phyloP scores from a whole-genome alignment of 2,888 invertebrate genomes.

The Luperina testacea region DNA sequence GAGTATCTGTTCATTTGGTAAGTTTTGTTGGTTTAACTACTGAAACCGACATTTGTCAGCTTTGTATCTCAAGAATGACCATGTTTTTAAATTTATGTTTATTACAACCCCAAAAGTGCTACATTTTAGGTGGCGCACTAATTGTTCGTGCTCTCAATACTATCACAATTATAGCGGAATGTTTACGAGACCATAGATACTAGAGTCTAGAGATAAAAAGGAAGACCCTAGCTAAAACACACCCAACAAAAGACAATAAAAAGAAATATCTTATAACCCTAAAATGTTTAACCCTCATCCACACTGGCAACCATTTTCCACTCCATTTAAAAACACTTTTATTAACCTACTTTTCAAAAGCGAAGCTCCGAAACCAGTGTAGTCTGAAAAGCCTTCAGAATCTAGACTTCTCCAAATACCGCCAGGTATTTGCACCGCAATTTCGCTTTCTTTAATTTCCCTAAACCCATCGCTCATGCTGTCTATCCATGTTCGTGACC shows the following conservation, averaged over 20 bases:
- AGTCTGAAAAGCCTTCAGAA: slow-evolving; percentile 54
- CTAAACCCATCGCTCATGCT: slow-evolving; percentile 73
- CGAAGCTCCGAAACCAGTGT: slow-evolving; percentile 32
- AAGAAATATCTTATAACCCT: neutral
- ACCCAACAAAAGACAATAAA: neutral
- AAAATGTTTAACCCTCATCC: neutral
- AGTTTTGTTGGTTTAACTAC: neutral
- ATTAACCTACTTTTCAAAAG: slow-evolving; percentile 59
- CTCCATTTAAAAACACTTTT: slow-evolving; percentile 53
- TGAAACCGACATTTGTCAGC: neutral
- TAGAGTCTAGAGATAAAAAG: neutral
- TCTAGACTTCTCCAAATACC: slow-evolving; percentile 60
- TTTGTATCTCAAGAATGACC: too few relatives aligned
- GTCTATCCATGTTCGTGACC: slow-evolving; percentile 66
- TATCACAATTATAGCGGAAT: neutral
- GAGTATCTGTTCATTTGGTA: neutral
- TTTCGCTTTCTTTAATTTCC: slow-evolving; percentile 77
- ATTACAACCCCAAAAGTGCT: neutral
- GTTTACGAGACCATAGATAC: neutral
- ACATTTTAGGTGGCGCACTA: neutral
- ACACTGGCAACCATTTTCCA: slow-evolving; percentile 7
- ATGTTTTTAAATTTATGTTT: too few relatives aligned
- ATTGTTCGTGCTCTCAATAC: neutral
- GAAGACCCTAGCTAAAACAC: neutral
- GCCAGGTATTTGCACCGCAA: slow-evolving; percentile 58